These are phyloP conservation scores for Eilema caniola DNA, from an alignment of 2,888 invertebrate genomes.

Conservation along the genomic window DNA sequence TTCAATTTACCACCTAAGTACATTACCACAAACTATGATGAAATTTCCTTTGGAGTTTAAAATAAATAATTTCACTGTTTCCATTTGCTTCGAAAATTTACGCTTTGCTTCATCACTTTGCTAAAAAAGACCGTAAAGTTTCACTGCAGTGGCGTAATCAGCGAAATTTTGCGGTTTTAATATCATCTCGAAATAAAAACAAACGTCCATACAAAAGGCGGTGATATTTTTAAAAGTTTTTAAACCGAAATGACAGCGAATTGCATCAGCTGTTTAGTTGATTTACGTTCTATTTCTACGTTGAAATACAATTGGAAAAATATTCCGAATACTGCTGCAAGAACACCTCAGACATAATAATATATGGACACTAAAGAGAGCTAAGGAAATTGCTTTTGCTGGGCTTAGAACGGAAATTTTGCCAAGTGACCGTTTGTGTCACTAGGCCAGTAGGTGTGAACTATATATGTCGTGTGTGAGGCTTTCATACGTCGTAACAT, in stretches of 20 bases:
- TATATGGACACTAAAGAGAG: constrained; percentile 38
- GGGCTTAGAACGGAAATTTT: constrained; percentile 45
- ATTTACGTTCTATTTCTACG: not conserved
- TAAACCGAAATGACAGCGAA: not conserved
- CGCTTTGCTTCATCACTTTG: not conserved
- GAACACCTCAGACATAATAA: constrained; percentile 35
- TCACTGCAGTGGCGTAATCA: not conserved
- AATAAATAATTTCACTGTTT: not conserved
- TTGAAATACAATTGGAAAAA: constrained; percentile 26
- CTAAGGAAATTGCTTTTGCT: constrained; percentile 62
- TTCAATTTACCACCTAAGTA: not conserved
- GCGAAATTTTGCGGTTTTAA: not conserved
- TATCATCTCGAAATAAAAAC: not conserved
- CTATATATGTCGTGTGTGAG: constrained; percentile 32
- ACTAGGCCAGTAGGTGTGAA: constrained; percentile 27
- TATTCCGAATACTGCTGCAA: constrained; percentile 33
- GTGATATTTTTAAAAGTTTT: not conserved
- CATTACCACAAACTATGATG: not conserved
- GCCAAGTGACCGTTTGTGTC: constrained; percentile 30
- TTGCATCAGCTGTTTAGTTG: not conserved
- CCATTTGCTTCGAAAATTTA: not conserved
- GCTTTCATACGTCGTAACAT: constrained; percentile 40
- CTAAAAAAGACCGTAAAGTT: not conserved
- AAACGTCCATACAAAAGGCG: not conserved
- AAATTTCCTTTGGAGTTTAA: not conserved